These are phyloP conservation scores for Halcyon chelicuti DNA, from an alignment of 2,797 vertebrate species.

Conservation along the genomic window DNA sequence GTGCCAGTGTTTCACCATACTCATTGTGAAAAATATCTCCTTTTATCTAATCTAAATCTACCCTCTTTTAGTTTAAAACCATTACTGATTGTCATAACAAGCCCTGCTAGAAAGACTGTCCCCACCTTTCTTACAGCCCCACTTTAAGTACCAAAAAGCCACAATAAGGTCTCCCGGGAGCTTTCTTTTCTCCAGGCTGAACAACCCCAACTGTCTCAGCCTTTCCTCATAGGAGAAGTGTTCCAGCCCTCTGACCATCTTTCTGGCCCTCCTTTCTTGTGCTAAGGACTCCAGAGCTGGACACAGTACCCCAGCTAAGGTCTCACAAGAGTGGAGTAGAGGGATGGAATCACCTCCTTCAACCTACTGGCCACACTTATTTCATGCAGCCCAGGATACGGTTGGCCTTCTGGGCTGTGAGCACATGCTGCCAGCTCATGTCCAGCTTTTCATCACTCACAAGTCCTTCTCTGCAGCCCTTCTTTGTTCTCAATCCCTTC, in stretches of 20 bases:
- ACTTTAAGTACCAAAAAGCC: neutral
- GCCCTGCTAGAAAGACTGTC: neutral
- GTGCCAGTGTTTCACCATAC: neutral
- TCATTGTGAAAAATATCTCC: neutral
- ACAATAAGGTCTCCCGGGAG: neutral
- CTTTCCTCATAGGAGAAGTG: neutral
- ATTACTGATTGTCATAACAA: neutral
- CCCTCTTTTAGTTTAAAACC: neutral
- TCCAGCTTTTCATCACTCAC: neutral
- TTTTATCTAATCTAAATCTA: neutral
- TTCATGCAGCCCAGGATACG: neutral
- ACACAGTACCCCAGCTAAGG: neutral
- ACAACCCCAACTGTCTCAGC: neutral
- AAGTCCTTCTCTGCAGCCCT: neutral
- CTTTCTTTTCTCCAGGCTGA: neutral
- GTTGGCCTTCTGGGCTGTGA: neutral
- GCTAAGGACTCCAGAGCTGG: neutral
- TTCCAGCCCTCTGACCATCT: neutral
- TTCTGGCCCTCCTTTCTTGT: neutral
- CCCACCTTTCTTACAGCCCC: too few species aligned
- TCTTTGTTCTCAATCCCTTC: neutral
- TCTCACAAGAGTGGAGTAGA: neutral
- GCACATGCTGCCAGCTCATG: neutral
- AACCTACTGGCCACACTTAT: neutral
- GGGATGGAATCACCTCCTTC: too few species aligned